Evolutionary conservation across 2,888 invertebrate species (phyloP), one percentile per base, ranked within the genome.

Genomic region (Scelioninae gen. 2): DNA sequence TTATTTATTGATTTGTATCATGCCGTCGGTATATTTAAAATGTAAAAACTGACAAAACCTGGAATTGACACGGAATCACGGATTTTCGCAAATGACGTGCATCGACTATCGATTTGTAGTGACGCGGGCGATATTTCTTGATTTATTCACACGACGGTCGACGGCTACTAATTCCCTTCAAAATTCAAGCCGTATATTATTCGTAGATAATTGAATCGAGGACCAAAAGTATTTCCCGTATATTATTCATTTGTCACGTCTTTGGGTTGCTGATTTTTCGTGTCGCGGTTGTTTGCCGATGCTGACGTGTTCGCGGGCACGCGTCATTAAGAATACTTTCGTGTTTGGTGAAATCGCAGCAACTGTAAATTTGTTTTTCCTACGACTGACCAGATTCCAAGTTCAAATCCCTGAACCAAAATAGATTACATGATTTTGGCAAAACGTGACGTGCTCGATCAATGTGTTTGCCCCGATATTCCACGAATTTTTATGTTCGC

Each of bases 91-190:
- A 72, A 72, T 72, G 75, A 75, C 75, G 75, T 73, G 75, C 72
- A 63, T 64, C 72, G 72, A 75, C 72, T 75, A 75, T 75, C 75
- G 75, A 75, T 75, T 75, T 68, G 69, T 67, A 74, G 52, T 55
- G 31, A 15, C 74, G 18, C 72, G 60, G 58, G 39, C 37, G 69
- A 64, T 69, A 72, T 75, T 75, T 75, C 75, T 75, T 75, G 75
- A 75, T 75, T 75, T 75, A 75, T 75, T 75, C 75, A 75, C 69
- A 71, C 75, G 68, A 75, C 75, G 75, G 63, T 71, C 35, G 63
- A 37, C 53, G 69, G 75, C 65, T 69, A 58, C 75, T 75, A 75
- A 75, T 75, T 72, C 72, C 72, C 72, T 72, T 75, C 72, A 69
- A 72, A 74, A 72, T 72, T 64, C 72, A 43, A 35, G 33, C 55